Base-by-base conservation (phyloP, 2,113 vertebrate species). In the Catagonus wagneri region DNA sequence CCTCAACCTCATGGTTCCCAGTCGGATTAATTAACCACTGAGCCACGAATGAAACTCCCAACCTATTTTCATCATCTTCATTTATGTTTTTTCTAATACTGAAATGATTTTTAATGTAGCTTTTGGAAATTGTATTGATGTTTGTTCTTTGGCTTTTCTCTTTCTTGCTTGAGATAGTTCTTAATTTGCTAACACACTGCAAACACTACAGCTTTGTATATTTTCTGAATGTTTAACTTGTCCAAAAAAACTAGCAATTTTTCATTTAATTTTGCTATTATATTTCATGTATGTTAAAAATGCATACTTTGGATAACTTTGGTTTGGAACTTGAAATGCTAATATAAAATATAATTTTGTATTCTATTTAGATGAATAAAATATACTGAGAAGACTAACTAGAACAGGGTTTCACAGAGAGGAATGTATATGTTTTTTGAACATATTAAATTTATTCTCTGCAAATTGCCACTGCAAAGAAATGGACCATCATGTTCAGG, bases 141-240 rank as follows among this genome's bases (percentile, higher is more conserved):
- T 87, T 96, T 97, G 72, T 61, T 23, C 54, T 92, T 91, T 90
- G 58, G 34, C 34, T 97, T 96, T 94, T 95, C 66, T 90, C n/a
- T 88, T 89, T 85, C 60, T 87, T 81, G 19, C 60, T 87, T 81
- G 19, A 93, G 12, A 39, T 93, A 89, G 94, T 44, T 94, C 95
- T 29, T 56, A 96, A 97, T 96, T 98, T 97, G 17, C 69, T 68
- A 96, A 4, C 32, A 34, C 15, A 94, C 22, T 94, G 27, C 9
- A 85, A 97, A 78, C 19, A 95, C 10, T 44, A 58, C 0, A 34
- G 89, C 13, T 96, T 96, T 78, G n/a, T 16, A 84, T 97, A 85
- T 0, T 69, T 95, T 98, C 93, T 97, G 25, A 52, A 89, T 63
- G 15, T 96, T 96, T 96, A 50, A 58, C 93, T 94, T 88, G 25